These are phyloP conservation scores for Amblyopsis hoosieri DNA, from an alignment of 2,797 vertebrate species.

Conservation along the genomic window DNA sequence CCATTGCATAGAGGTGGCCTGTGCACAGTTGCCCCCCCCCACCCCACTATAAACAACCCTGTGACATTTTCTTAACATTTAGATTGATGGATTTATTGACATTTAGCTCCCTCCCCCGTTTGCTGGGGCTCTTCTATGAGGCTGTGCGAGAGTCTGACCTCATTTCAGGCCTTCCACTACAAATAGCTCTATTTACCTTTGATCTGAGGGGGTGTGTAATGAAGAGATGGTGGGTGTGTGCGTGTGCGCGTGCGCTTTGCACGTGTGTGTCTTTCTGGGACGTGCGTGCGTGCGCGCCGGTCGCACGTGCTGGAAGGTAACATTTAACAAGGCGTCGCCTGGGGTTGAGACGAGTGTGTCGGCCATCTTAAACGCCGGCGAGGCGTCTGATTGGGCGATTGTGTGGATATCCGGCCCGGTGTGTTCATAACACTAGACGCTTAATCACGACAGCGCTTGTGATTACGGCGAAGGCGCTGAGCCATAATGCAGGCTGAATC, in stretches of 20 bases:
- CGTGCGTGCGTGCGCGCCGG: too few species aligned
- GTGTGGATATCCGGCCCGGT: constrained; percentile 19
- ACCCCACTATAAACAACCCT: constrained; percentile 53
- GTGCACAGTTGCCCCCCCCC: too few species aligned
- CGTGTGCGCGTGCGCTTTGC: background rate
- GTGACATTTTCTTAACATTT: constrained; percentile 75
- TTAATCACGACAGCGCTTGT: constrained; percentile 51
- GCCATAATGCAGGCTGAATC: constrained; percentile 50
- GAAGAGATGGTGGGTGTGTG: background rate
- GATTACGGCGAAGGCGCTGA: constrained; percentile 40
- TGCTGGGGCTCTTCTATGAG: constrained; percentile 31
- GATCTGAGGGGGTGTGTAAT: constrained; percentile 4
- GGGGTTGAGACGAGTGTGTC: background rate
- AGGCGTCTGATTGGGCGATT: background rate
- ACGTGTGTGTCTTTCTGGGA: constrained; percentile 14
- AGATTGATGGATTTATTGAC: constrained; percentile 74
- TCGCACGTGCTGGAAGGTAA: background rate
- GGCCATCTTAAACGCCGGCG: constrained; percentile 22
- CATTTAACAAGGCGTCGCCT: background rate
- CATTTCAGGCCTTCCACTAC: constrained; percentile 24
- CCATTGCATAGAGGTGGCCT: too few species aligned
- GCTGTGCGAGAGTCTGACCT: constrained; percentile 25
- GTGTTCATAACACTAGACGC: constrained; percentile 41
- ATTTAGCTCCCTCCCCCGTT: constrained; percentile 43
- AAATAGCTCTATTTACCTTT: background rate